A percentile compares a stretch with the other conserved stretches of the same genome.
These are phyloP conservation scores for Lineus longissimus DNA, from an alignment of 1,140 invertebrate genomes.

Conservation along the genomic window DNA sequence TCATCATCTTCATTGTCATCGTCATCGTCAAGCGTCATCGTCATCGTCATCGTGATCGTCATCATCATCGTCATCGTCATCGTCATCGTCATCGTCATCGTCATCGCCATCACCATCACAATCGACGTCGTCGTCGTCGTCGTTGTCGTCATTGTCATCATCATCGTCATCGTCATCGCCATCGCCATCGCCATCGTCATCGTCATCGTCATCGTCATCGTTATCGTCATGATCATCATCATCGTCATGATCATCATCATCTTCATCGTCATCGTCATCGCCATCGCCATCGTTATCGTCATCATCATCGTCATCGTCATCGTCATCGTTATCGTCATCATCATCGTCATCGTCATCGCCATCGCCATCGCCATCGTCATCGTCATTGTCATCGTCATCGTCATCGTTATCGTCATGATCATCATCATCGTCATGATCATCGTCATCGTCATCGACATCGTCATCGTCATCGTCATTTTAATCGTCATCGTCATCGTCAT, in stretches of 20 bases:
- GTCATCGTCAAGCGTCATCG: too few relatives aligned
- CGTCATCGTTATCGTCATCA: conserved; percentile 14
- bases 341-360: conserved; percentile 9
- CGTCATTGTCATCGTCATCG: background rate
- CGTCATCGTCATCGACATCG: conserved; percentile 1
- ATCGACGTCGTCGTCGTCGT: background rate
- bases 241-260: too few relatives aligned
- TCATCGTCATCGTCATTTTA: conserved; percentile 10
- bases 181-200: conserved; percentile 6
- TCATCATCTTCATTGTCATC: too few relatives aligned
- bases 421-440: too few relatives aligned
- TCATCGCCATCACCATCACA: too few relatives aligned
- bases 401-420: background rate
- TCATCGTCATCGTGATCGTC: background rate
- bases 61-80: conserved; percentile 13
- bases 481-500: too few relatives aligned
- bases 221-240: too few relatives aligned
- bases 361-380: background rate
- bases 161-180: conserved; percentile 14
- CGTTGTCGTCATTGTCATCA: conserved; percentile 12
- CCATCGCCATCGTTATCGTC: background rate
- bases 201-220: background rate
- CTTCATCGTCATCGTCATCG: background rate
- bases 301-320: background rate
- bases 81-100: conserved; percentile 14